Conservation (phyloP, 2,113 vertebrate species). For the Globicephala melas region DNA sequence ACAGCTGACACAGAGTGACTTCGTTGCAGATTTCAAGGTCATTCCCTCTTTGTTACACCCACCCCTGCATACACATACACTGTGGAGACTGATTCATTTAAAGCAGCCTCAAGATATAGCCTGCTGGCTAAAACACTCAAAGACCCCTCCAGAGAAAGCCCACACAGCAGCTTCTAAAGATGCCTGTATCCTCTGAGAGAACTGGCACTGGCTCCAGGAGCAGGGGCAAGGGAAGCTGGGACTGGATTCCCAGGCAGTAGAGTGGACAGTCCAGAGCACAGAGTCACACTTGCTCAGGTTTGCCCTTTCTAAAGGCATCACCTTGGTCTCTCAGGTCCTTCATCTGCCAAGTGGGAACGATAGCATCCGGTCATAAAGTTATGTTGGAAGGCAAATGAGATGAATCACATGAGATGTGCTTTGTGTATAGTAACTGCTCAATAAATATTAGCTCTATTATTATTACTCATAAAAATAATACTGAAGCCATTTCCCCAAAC, state of each 20-base stretch:
- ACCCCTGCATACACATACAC: neutral
- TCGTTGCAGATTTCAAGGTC: slow-evolving; percentile 41
- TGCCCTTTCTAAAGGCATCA: neutral
- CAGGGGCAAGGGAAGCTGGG: neutral
- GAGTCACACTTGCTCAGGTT: neutral
- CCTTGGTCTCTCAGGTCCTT: neutral
- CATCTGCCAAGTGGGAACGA: neutral
- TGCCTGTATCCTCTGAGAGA: neutral
- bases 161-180: neutral
- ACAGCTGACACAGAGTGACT: slow-evolving; percentile 32
- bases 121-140: neutral
- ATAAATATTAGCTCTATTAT: neutral
- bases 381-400: neutral
- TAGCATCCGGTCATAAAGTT: neutral
- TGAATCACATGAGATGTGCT: neutral
- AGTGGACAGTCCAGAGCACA: neutral
- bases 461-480: neutral
- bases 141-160: neutral
- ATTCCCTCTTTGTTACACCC: neutral
- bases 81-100: neutral
- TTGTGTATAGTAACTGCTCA: neutral
- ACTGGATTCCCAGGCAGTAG: neutral
- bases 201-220: neutral
- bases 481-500: neutral
- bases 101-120: neutral